A percentile compares a stretch with the other conserved stretches of the same genome.
Conservation (phyloP, 2,888 invertebrate genomes). For the Drosophila niveifrons region DNA sequence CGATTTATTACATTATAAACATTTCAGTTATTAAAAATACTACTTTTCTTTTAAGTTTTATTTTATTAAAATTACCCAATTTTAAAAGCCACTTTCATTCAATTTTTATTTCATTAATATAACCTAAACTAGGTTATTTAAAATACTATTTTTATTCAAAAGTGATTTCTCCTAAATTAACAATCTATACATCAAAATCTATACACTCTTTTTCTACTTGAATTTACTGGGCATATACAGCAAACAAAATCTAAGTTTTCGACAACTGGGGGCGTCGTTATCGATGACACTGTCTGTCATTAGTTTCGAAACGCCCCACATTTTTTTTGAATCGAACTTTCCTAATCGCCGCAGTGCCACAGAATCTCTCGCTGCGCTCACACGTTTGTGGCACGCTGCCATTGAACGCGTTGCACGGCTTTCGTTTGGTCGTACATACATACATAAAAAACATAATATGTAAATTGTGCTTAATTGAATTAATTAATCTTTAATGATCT, state of each 20-base stretch:
- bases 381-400: conserved; percentile 22
- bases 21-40: too few relatives aligned
- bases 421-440: background rate
- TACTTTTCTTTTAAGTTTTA: too few relatives aligned
- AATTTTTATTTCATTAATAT: too few relatives aligned
- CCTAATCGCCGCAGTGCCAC: conserved; percentile 53
- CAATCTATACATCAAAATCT: background rate
- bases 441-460: conserved; percentile 26
- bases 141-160: too few relatives aligned
- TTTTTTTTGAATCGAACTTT: conserved; percentile 42
- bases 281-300: conserved; percentile 35
- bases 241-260: background rate
- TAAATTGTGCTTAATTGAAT: conserved; percentile 41
- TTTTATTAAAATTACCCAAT: too few relatives aligned
- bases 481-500: conserved; percentile 30
- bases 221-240: conserved; percentile 1
- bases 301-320: conserved; percentile 74
- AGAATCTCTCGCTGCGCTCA: conserved; percentile 45
- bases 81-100: too few relatives aligned
- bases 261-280: conserved; percentile 63
- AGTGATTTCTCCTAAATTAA: too few relatives aligned
- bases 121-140: too few relatives aligned
- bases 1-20: too few relatives aligned
- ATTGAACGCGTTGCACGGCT: background rate
- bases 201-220: background rate